These are phyloP conservation scores for Molothrus ater DNA, from an alignment of 2,797 vertebrate species.

Conservation along the genomic window DNA sequence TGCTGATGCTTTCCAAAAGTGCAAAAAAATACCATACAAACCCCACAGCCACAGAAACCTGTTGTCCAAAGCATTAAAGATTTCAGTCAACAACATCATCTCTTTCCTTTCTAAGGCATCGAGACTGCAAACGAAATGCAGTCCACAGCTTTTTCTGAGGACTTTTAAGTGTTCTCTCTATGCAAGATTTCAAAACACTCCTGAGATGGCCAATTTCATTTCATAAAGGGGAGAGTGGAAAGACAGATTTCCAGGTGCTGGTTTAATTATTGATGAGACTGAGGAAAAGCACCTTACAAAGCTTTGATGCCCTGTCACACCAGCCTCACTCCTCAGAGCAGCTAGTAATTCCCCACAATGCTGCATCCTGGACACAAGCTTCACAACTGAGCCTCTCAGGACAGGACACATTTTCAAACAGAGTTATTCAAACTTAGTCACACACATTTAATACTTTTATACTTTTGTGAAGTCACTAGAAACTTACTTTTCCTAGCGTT, in stretches of 20 bases:
- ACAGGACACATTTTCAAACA: neutral
- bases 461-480: neutral
- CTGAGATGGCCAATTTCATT: neutral
- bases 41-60: neutral
- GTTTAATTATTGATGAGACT: neutral
- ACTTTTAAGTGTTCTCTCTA: neutral
- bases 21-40: neutral
- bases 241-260: neutral
- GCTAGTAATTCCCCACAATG: accelerated
- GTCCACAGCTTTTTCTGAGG: neutral
- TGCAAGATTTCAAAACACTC: neutral
- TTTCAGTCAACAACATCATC: neutral
- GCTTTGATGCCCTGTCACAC: neutral
- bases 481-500: neutral
- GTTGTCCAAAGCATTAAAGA: neutral
- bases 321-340: accelerated
- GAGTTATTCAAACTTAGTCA: neutral
- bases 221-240: neutral
- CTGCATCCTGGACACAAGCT: neutral
- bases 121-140: neutral
- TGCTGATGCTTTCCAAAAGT: neutral
- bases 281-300: neutral
- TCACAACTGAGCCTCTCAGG: neutral
- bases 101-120: neutral
- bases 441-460: accelerated